These are phyloP conservation scores for Thripadectes ignobilis DNA, from an alignment of 2,797 vertebrate species.

Conservation along the genomic window DNA sequence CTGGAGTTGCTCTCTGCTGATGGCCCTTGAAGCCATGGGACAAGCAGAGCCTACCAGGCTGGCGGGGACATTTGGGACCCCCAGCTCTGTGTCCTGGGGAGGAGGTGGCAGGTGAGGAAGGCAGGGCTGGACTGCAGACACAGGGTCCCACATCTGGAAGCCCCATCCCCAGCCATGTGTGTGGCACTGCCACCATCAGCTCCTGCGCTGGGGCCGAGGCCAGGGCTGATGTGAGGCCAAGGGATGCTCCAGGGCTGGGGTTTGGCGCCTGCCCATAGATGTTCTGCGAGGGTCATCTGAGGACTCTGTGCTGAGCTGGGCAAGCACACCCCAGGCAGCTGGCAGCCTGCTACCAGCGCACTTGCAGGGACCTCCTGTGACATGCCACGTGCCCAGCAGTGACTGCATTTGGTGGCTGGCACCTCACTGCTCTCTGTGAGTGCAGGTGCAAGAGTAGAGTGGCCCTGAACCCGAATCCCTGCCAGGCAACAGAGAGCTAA, in stretches of 20 bases:
- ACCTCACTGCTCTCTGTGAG: rapidly evolving
- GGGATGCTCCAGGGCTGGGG: conserved; percentile 41
- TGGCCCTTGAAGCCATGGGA: rapidly evolving
- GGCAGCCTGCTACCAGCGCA: neutral
- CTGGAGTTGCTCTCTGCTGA: neutral
- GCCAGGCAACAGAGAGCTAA: neutral
- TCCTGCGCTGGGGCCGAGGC: rapidly evolving
- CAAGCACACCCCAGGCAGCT: neutral
- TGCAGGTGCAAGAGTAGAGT: rapidly evolving
- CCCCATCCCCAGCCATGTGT: rapidly evolving
- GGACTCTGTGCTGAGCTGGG: neutral
- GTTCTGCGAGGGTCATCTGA: conserved; percentile 4
- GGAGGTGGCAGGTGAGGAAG: neutral
- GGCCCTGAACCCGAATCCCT: rapidly evolving
- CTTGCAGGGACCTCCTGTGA: neutral
- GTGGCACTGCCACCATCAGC: neutral
- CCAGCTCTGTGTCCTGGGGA: rapidly evolving
- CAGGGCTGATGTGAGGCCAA: conserved; percentile 2
- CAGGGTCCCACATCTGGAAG: rapidly evolving
- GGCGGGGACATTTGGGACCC: neutral
- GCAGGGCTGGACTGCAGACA: neutral
- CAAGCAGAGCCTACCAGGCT: neutral
- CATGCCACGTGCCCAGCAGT: neutral
- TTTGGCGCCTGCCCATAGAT: conserved; percentile 24
- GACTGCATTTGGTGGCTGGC: rapidly evolving